Conservation (phyloP, 2,888 invertebrate genomes). For the Drosophila kokeensis region DNA sequence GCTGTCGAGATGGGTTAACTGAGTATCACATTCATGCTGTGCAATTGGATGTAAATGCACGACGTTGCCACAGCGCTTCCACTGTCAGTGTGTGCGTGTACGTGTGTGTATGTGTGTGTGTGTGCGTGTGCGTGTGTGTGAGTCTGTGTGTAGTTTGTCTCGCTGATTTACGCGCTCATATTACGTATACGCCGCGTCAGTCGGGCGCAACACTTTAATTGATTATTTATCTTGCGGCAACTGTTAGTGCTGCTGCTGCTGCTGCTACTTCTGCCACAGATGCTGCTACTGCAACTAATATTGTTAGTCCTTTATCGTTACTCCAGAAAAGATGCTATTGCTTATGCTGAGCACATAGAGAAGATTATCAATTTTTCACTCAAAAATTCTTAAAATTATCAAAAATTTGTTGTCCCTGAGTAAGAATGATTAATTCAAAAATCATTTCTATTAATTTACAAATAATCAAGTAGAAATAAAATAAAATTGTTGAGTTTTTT, state of each 20-base stretch:
- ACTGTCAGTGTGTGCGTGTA: neutral
- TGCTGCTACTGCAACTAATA: neutral
- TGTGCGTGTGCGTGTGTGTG: neutral
- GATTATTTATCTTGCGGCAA: slow-evolving; percentile 70
- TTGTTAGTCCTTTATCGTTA: neutral
- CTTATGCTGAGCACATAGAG: neutral
- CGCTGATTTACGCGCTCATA: slow-evolving; percentile 50
- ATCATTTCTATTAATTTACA: no score
- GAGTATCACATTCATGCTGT: slow-evolving; percentile 50
- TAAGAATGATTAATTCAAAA: neutral
- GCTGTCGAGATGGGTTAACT: neutral
- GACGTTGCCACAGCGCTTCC: neutral
- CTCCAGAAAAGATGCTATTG: neutral
- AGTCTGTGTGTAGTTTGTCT: neutral
- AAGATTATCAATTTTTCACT: neutral
- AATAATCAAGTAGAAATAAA: neutral
- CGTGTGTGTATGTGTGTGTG: neutral
- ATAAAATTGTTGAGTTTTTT: neutral
- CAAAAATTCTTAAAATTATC: neutral
- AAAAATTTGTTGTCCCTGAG: neutral
- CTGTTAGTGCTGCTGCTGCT: slow-evolving; percentile 9
- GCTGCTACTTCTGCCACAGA: neutral
- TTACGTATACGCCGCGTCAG: slow-evolving; percentile 60
- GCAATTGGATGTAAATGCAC: slow-evolving; percentile 52
- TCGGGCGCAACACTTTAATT: slow-evolving; percentile 59